Conservation (phyloP, 2,113 vertebrate genomes). For the Alouatta palliata region DNA sequence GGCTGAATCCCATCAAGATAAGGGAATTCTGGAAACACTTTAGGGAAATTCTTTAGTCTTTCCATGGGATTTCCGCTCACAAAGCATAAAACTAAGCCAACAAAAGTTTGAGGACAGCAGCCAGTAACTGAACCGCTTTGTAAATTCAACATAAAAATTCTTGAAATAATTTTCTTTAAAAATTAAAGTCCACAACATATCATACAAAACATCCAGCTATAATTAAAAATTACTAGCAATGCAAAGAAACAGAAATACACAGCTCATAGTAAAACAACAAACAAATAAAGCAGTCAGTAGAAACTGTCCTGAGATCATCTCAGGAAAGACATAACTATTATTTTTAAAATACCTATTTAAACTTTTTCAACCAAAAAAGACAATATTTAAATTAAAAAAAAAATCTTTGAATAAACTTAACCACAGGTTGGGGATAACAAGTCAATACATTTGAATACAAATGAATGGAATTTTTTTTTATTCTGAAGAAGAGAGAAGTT, state of each 20-base stretch:
- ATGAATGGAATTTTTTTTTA: background rate
- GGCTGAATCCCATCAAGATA: background rate
- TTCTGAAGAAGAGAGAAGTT: background rate
- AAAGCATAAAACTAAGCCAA: background rate
- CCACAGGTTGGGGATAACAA: background rate
- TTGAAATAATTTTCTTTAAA: background rate
- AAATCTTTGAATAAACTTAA: background rate
- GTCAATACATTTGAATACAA: background rate
- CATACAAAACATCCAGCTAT: background rate
- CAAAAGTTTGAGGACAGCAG: background rate
- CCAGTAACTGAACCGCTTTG: background rate
- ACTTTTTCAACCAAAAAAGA: background rate
- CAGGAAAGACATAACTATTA: background rate
- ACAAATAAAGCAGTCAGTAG: background rate
- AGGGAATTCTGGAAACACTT: background rate
- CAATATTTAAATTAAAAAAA: background rate
- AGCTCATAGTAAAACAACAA: background rate
- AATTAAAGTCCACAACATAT: background rate
- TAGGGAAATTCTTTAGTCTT: background rate
- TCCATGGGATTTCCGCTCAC: background rate
- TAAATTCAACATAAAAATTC: background rate
- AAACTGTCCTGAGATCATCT: background rate
- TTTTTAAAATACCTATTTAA: background rate
- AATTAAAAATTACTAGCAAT: background rate
- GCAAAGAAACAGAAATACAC: background rate